Conservation (phyloP, 2,888 invertebrate genomes). For the Nematopogon swammerdamellus region DNA sequence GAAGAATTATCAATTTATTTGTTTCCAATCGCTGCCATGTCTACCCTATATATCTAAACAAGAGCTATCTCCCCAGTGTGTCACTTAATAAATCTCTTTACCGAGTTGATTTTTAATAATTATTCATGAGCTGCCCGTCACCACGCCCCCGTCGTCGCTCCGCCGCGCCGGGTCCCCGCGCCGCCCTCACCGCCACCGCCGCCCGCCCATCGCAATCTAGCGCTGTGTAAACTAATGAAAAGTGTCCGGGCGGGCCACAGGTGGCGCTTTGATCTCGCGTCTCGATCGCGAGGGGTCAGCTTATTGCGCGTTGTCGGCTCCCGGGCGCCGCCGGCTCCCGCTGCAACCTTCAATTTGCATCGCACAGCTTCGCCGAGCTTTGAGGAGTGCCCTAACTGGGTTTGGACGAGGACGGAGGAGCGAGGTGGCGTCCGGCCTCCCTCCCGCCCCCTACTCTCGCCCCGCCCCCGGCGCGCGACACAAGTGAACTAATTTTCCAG, state of each 20-base stretch:
- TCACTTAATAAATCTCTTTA: no score
- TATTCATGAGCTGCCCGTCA: neutral
- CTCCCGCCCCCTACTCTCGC: no score
- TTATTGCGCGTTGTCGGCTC: neutral
- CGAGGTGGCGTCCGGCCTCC: no score
- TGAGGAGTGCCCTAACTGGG: neutral
- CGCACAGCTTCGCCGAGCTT: neutral
- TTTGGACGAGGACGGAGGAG: no score
- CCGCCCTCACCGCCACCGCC: no score
- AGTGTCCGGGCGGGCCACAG: neutral
- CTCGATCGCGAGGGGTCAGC: neutral
- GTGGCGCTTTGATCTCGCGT: neutral
- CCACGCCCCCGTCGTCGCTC: no score
- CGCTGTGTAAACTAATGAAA: neutral
- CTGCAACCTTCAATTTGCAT: neutral
- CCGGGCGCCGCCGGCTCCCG: neutral
- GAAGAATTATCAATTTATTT: no score
- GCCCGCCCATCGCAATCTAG: neutral
- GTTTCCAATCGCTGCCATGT: no score
- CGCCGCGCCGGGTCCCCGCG: no score
- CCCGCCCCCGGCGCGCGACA: neutral
- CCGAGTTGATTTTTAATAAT: neutral
- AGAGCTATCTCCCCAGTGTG: no score
- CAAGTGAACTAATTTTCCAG: neutral
- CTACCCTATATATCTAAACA: no score